Evolutionary conservation across 1,140 invertebrate species (phyloP).

Genomic region (Propsilocerus akamusi): DNA sequence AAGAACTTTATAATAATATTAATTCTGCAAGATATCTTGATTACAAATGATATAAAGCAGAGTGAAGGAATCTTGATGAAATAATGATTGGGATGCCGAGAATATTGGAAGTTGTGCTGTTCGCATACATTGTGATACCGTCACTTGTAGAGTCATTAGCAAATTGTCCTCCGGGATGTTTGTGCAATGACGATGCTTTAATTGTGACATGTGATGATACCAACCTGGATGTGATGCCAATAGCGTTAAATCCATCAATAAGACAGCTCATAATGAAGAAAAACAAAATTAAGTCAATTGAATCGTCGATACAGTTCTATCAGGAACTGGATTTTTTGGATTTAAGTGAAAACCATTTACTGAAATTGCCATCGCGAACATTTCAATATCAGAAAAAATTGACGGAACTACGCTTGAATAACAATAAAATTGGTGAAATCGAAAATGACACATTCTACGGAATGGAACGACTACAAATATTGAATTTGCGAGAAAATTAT

Average conservation of each 20-base stretch:
- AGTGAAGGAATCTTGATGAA: background rate
- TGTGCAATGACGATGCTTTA: constrained; percentile 72
- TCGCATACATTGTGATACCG: background rate
- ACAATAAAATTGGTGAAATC: constrained; percentile 66
- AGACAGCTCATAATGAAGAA: constrained; percentile 63
- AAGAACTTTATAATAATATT: background rate
- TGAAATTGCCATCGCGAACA: constrained; percentile 54
- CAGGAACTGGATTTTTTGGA: constrained; percentile 64
- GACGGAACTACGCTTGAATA: constrained; percentile 60
- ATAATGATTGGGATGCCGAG: background rate
- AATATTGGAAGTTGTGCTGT: background rate
- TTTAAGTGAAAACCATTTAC: constrained; percentile 62
- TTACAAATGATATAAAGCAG: background rate
- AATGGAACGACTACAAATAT: constrained; percentile 50
- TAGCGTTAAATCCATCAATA: constrained; percentile 76
- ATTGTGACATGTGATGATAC: constrained; percentile 72
- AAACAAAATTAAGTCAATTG: constrained; percentile 72
- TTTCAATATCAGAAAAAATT: constrained; percentile 64
- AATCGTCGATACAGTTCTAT: constrained; percentile 74
- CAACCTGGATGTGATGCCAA: constrained; percentile 72
- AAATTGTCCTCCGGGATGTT: constrained; percentile 59
- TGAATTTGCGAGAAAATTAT: constrained; percentile 67
- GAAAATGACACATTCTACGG: constrained; percentile 63
- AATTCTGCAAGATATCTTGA: background rate
- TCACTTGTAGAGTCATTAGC: constrained; percentile 26